phyloP scores from a whole-genome alignment of 2,888 invertebrate genomes.

The Clunio marinus region DNA sequence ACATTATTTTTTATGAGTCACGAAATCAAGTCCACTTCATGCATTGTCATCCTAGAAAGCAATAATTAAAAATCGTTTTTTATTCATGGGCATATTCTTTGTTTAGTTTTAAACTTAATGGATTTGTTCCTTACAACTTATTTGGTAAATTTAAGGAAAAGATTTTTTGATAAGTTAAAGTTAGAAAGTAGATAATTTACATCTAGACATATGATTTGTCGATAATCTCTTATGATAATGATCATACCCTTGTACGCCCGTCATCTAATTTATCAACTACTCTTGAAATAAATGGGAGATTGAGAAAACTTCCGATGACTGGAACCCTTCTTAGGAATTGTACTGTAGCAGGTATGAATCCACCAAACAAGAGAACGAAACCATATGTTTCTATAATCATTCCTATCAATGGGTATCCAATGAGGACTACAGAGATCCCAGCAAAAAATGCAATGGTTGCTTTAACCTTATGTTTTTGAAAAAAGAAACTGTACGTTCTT shows the following conservation, averaged over 20 bases:
- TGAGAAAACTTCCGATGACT: constrained; percentile 80
- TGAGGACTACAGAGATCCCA: constrained; percentile 84
- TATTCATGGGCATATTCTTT: not conserved
- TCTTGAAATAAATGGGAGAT: constrained; percentile 83
- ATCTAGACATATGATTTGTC: constrained; percentile 1
- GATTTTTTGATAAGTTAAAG: not conserved
- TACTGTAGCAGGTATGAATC: constrained; percentile 93
- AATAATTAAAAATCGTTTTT: not conserved
- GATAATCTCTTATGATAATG: not conserved
- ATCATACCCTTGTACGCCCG: constrained; percentile 30
- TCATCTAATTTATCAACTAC: constrained; percentile 48
- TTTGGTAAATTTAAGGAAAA: not conserved
- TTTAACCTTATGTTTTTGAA: constrained; percentile 92
- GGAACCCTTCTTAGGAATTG: constrained; percentile 94
- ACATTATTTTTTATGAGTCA: too few relatives aligned
- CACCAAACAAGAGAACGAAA: constrained; percentile 85
- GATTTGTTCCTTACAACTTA: constrained; percentile 11
- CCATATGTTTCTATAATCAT: constrained; percentile 97
- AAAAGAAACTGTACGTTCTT: constrained; percentile 94
- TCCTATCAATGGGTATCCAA: constrained; percentile 95
- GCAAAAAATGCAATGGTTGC: constrained; percentile 87
- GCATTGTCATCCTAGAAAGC: not conserved
- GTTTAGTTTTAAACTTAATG: not conserved
- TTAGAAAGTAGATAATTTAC: constrained; percentile 1
- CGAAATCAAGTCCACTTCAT: not conserved